These are phyloP conservation scores for Pelecanoides urinatrix DNA, from an alignment of 2,113 vertebrate genomes.

Conservation along the genomic window DNA sequence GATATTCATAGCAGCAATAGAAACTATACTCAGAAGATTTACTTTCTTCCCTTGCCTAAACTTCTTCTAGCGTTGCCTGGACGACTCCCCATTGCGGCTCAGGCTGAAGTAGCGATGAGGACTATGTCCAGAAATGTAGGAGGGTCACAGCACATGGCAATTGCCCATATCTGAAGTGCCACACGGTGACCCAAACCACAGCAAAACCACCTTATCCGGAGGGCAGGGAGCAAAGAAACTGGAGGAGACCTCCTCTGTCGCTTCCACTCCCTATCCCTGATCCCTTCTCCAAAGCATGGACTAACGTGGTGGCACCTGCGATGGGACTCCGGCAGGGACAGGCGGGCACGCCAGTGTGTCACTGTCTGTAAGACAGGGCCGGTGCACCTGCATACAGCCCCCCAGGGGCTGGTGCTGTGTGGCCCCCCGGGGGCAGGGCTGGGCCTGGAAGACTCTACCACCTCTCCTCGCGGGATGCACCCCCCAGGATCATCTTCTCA, in stretches of 20 bases:
- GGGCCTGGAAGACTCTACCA: not conserved
- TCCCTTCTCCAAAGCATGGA: not conserved
- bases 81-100: accelerated
- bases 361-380: not conserved
- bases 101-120: not conserved
- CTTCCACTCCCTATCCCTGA: not conserved
- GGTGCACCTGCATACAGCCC: not conserved
- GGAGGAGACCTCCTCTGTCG: not conserved
- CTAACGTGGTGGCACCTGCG: not conserved
- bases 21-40: not conserved
- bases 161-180: not conserved
- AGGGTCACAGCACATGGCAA: not conserved
- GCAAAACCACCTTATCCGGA: not conserved
- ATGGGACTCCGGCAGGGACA: not conserved
- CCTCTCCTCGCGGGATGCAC: not conserved
- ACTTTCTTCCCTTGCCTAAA: not conserved
- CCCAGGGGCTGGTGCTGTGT: not conserved
- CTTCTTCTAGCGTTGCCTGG: not conserved
- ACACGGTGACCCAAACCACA: not conserved
- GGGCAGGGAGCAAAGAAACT: not conserved
- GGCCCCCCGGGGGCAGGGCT: accelerated
- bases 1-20: not conserved
- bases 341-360: accelerated
- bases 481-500: not conserved
- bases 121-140: accelerated